Conservation (phyloP, 2,797 vertebrate species). For the Acrossocheilus fasciatus region DNA sequence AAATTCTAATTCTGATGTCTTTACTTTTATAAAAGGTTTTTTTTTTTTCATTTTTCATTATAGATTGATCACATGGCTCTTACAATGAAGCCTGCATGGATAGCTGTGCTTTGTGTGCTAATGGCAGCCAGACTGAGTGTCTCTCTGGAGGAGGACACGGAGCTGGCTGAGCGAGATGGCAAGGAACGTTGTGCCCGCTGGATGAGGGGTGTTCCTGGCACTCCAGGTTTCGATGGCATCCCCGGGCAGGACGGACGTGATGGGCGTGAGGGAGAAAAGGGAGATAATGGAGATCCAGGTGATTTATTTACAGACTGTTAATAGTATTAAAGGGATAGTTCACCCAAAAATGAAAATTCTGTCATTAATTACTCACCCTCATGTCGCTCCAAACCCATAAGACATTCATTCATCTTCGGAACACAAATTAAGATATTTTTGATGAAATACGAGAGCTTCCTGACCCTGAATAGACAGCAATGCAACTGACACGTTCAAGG, state of each 20-base stretch:
- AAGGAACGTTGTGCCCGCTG: slow-evolving; percentile 74
- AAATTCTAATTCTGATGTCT: background rate
- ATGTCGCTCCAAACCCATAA: background rate
- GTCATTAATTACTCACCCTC: background rate
- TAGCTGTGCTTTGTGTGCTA: slow-evolving; percentile 58
- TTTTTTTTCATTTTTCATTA: background rate
- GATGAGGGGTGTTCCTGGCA: slow-evolving; percentile 83
- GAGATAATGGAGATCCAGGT: slow-evolving; percentile 84
- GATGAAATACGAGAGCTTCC: background rate
- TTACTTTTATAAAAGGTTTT: background rate
- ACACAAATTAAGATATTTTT: background rate
- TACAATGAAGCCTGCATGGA: background rate
- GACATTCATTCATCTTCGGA: background rate
- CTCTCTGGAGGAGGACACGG: slow-evolving; percentile 32
- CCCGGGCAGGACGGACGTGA: slow-evolving; percentile 83
- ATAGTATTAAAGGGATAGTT: background rate
- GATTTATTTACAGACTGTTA: background rate
- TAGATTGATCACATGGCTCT: background rate
- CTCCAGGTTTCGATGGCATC: slow-evolving; percentile 81
- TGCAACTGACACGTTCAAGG: background rate
- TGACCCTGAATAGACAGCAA: background rate
- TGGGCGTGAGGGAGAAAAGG: slow-evolving; percentile 77
- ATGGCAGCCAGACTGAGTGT: slow-evolving; percentile 57
- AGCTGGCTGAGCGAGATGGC: slow-evolving; percentile 58
- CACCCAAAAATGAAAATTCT: background rate